A percentile compares a stretch with the other conserved stretches of the same genome.
Conservation (phyloP, 2,888 invertebrate genomes). For the Aleiodes leptofemur region DNA sequence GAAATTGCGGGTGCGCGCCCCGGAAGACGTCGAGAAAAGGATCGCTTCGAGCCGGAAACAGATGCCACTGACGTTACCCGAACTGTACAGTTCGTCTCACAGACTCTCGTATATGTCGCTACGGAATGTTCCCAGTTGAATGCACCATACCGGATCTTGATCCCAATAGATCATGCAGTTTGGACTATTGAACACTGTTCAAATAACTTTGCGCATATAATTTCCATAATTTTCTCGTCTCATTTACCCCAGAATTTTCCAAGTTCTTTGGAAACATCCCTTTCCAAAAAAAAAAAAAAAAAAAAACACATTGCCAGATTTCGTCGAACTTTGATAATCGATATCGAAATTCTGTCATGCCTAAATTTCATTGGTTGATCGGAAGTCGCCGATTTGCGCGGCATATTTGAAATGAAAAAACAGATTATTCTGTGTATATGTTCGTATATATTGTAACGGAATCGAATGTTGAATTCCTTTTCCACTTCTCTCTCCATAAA, state of each 20-base stretch:
- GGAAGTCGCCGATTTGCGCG: no score
- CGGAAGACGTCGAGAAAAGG: conserved; percentile 47
- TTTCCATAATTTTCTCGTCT: conserved; percentile 9
- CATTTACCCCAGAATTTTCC: neutral
- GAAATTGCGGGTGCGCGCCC: conserved; percentile 40
- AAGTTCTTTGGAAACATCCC: no score
- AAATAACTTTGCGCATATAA: neutral
- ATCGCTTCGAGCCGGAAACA: conserved; percentile 53
- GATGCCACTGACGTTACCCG: conserved; percentile 53
- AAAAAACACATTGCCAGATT: no score
- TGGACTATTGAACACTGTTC: conserved; percentile 8
- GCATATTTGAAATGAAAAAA: no score
- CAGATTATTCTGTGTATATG: no score
- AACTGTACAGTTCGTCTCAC: conserved; percentile 21
- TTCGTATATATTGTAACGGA: no score
- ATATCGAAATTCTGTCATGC: no score
- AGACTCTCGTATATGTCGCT: conserved; percentile 30
- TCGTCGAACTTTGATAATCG: no score
- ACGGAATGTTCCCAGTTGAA: conserved; percentile 42
- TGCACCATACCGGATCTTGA: conserved; percentile 17
- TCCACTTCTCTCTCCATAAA: no score
- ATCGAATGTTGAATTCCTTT: no score
- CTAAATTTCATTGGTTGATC: no score
- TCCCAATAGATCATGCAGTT: conserved; percentile 17
- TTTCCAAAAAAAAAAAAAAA: no score